A percentile compares a stretch with the other conserved stretches of the same genome.
Conservation (phyloP, 2,797 vertebrate genomes). For the Bradypodion pumilum region DNA sequence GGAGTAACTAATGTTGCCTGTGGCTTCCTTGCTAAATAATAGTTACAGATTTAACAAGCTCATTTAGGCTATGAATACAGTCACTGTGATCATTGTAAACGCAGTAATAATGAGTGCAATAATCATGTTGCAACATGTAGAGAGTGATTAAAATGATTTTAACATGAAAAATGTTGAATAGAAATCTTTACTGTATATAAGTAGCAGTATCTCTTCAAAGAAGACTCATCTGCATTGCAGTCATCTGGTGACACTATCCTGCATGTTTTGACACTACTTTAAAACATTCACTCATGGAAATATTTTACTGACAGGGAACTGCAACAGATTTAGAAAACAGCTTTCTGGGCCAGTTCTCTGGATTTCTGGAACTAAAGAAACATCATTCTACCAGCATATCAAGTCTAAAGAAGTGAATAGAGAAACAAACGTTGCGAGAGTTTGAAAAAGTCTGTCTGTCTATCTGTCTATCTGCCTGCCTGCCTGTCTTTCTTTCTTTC, state of each 20-base stretch:
- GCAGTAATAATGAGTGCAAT: slow-evolving; percentile 62
- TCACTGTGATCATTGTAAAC: slow-evolving; percentile 65
- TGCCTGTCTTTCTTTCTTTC: too few relatives aligned
- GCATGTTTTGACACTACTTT: slow-evolving; percentile 53
- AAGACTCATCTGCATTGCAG: slow-evolving; percentile 52
- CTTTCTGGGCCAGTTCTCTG: slow-evolving; percentile 36
- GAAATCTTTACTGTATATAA: slow-evolving; percentile 53
- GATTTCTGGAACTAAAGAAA: slow-evolving; percentile 37
- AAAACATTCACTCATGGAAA: slow-evolving; percentile 58
- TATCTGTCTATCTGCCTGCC: too few relatives aligned
- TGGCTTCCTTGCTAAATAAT: slow-evolving; percentile 66
- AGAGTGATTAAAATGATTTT: slow-evolving; percentile 64
- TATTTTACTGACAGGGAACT: slow-evolving; percentile 40
- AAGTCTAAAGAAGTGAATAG: slow-evolving; percentile 30
- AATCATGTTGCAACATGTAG: slow-evolving; percentile 61
- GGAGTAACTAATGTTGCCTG: slow-evolving; percentile 50
- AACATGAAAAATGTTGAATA: slow-evolving; percentile 44
- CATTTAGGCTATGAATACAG: slow-evolving; percentile 61
- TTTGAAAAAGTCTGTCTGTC: too few relatives aligned
- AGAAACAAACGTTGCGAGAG: background rate
- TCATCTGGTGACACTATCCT: slow-evolving; percentile 60
- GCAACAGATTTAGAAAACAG: slow-evolving; percentile 15
- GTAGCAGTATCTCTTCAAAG: slow-evolving; percentile 55
- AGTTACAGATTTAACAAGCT: slow-evolving; percentile 63
- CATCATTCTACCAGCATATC: slow-evolving; percentile 27